Conservation (phyloP, 2,797 vertebrate genomes). For the Lithobates pipiens region DNA sequence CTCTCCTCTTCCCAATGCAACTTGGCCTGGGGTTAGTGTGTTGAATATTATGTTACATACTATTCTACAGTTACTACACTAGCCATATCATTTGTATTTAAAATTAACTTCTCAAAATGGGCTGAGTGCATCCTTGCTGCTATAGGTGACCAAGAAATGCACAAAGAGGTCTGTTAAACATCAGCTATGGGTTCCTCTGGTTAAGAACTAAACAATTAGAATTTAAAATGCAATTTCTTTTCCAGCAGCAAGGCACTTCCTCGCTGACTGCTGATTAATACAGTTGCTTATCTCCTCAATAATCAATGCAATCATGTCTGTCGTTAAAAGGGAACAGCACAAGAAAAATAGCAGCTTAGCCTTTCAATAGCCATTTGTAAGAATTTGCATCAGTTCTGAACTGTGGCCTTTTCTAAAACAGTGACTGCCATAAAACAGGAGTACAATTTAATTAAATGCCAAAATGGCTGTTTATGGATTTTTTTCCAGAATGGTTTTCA, state of each 20-base stretch:
- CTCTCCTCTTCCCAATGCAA: background rate
- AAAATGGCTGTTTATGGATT: background rate
- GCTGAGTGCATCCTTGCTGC: constrained; percentile 30
- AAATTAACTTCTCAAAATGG: constrained; percentile 19
- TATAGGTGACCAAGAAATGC: constrained; percentile 39
- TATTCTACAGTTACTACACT: constrained; percentile 11
- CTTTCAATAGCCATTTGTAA: constrained; percentile 15
- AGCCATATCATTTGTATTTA: constrained; percentile 47
- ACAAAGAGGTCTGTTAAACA: constrained; percentile 27
- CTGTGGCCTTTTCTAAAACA: constrained; percentile 10
- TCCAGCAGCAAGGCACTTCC: constrained; percentile 40
- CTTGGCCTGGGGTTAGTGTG: constrained; percentile 25
- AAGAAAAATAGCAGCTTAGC: constrained; percentile 23
- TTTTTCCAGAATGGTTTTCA: background rate
- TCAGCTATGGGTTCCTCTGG: constrained; percentile 27
- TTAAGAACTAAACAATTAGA: constrained; percentile 50
- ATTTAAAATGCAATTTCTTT: constrained; percentile 58
- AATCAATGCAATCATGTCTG: constrained; percentile 53
- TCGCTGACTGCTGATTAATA: constrained; percentile 44
- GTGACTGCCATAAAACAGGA: background rate
- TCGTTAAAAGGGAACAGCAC: constrained; percentile 30
- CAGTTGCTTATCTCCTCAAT: constrained; percentile 44
- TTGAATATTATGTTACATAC: constrained; percentile 39
- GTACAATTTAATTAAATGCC: constrained; percentile 28
- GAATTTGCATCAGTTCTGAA: constrained; percentile 19